phyloP scores from a whole-genome alignment of 2,888 invertebrate species.

The Hydrotaea cyrtoneurina region DNA sequence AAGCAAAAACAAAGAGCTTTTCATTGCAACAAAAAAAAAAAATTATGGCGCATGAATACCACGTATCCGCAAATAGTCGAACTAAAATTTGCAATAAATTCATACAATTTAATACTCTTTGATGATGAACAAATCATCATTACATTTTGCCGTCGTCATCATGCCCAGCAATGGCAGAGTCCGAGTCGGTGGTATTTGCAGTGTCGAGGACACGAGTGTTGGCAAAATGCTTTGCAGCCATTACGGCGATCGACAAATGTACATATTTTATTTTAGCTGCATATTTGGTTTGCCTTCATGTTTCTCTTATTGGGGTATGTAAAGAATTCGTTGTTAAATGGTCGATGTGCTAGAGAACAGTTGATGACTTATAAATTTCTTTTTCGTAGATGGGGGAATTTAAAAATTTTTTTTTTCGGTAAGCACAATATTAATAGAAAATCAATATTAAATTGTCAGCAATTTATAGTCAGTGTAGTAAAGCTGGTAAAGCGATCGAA shows the following conservation, averaged over 20 bases:
- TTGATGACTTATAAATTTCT: too few species aligned
- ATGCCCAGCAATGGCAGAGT: background rate
- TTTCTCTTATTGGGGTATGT: too few species aligned
- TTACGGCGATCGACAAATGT: background rate
- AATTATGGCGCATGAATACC: background rate
- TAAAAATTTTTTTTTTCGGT: too few species aligned
- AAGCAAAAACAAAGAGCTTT: background rate
- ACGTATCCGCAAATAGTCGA: background rate
- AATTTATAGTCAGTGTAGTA: too few species aligned
- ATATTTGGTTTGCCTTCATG: too few species aligned
- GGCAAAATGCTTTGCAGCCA: background rate
- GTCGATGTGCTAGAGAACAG: too few species aligned
- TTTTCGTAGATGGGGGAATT: too few species aligned
- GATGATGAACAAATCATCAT: background rate
- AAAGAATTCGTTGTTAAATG: too few species aligned
- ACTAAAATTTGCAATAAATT: constrained; percentile 1
- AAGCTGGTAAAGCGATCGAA: too few species aligned
- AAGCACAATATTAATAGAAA: too few species aligned
- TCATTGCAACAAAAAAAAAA: background rate
- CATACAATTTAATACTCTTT: background rate
- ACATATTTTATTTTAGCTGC: too few species aligned
- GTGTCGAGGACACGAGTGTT: background rate
- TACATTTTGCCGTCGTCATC: background rate
- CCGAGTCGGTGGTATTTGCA: background rate
- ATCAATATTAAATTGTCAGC: too few species aligned